phyloP scores from a whole-genome alignment of 1,140 invertebrate species.

The Bicyclus anynana region DNA sequence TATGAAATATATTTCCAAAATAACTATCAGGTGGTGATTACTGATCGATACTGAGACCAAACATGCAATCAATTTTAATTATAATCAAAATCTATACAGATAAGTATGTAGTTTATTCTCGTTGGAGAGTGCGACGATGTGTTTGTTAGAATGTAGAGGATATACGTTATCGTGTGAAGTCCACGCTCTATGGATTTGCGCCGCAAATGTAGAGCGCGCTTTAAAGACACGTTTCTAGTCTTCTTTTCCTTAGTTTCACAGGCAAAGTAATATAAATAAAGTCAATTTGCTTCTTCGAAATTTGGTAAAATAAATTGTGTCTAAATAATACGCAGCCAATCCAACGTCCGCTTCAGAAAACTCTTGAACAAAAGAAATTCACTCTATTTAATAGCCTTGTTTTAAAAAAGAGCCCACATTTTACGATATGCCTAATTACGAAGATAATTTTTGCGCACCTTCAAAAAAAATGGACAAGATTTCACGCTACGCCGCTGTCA shows the following conservation, averaged over 20 bases:
- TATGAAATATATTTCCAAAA: no score
- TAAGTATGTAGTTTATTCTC: no score
- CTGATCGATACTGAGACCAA: no score
- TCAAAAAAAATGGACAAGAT: background rate
- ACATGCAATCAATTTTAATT: no score
- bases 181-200: no score
- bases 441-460: background rate
- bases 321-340: background rate
- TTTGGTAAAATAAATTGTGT: background rate
- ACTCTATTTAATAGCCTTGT: background rate
- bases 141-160: no score
- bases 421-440: background rate
- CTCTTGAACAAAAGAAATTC: background rate
- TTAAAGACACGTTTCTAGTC: no score
- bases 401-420: background rate
- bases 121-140: no score
- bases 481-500: background rate
- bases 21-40: no score
- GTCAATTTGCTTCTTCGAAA: background rate
- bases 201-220: no score
- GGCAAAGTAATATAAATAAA: background rate
- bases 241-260: background rate
- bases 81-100: no score
- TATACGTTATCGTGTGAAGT: no score
- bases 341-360: background rate